Percentiles rank a stretch among this genome's conserved stretches.
Evolutionary conservation across 1,140 invertebrate species (phyloP).

Genomic region (Diabrotica virgifera): DNA sequence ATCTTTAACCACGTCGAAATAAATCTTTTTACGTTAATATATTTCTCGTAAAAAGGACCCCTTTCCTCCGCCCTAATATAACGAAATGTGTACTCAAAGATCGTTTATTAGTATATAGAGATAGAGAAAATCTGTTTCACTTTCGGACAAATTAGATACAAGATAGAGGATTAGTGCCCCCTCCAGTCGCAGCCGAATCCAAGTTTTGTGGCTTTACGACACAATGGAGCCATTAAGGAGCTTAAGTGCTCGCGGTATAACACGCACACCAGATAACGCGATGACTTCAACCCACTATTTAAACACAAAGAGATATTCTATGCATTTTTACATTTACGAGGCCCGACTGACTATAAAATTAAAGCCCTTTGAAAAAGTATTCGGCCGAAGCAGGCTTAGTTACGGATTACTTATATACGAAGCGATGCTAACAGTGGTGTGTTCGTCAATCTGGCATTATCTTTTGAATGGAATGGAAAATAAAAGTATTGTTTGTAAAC

Average conservation of each 20-base stretch:
- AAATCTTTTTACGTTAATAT: too few species aligned
- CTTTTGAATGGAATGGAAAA: too few species aligned
- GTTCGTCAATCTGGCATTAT: too few species aligned
- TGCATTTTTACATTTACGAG: not conserved
- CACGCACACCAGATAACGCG: not conserved
- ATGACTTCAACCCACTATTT: not conserved
- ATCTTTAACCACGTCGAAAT: too few species aligned
- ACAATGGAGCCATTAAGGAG: not conserved
- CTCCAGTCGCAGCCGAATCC: not conserved
- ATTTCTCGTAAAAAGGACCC: too few species aligned
- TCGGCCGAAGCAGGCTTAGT: too few species aligned
- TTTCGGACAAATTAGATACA: not conserved
- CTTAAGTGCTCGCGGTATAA: not conserved
- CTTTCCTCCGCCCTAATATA: too few species aligned
- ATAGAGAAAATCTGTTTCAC: not conserved
- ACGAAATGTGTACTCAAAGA: too few species aligned
- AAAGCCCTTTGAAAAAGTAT: too few species aligned
- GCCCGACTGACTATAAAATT: not conserved
- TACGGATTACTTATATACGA: too few species aligned
- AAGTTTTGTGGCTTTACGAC: not conserved
- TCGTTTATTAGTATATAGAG: not conserved
- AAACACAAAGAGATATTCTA: not conserved
- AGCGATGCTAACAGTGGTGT: too few species aligned
- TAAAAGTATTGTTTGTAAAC: too few species aligned
- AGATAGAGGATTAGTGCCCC: not conserved